These are phyloP conservation scores for Coleophora flavipennella DNA, from an alignment of 2,888 invertebrate species.

Conservation along the genomic window DNA sequence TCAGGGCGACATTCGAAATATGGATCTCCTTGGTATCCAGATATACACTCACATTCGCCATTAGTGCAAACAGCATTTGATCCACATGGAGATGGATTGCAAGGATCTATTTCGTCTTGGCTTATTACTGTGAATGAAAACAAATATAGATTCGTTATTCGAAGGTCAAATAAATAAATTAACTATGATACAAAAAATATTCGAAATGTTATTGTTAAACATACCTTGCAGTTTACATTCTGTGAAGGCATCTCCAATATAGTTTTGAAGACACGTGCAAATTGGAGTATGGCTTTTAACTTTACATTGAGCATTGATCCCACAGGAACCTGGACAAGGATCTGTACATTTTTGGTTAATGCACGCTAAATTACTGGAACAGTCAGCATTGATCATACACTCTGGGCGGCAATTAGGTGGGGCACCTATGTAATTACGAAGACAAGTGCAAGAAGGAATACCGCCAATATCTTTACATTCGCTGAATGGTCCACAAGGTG, in stretches of 20 bases:
- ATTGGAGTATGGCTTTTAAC: slow-evolving; percentile 82
- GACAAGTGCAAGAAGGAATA: slow-evolving; percentile 77
- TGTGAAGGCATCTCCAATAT: slow-evolving; percentile 82
- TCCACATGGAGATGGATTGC: slow-evolving; percentile 79
- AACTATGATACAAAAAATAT: too few relatives aligned
- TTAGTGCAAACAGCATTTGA: slow-evolving; percentile 72
- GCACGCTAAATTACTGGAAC: slow-evolving; percentile 82
- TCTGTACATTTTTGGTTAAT: slow-evolving; percentile 82
- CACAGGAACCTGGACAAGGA: slow-evolving; percentile 87
- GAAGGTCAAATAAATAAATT: slow-evolving; percentile 1
- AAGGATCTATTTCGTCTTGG: slow-evolving; percentile 61
- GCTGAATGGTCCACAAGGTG: slow-evolving; percentile 79
- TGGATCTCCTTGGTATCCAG: slow-evolving; percentile 78
- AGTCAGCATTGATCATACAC: slow-evolving; percentile 82
- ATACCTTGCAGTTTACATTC: slow-evolving; percentile 72
- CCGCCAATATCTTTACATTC: slow-evolving; percentile 74
- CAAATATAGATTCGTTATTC: background rate
- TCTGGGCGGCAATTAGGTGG: slow-evolving; percentile 81
- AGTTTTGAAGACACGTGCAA: slow-evolving; percentile 80
- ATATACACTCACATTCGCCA: slow-evolving; percentile 74
- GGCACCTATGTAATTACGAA: slow-evolving; percentile 76
- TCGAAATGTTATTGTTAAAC: slow-evolving; percentile 8
- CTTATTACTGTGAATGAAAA: slow-evolving; percentile 24
- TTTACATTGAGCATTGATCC: slow-evolving; percentile 73
- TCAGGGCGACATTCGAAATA: slow-evolving; percentile 79